A percentile compares a stretch with the other conserved stretches of the same genome.
These are phyloP conservation scores for Antennarius maculatus DNA, from an alignment of 2,797 vertebrate genomes.

Conservation along the genomic window DNA sequence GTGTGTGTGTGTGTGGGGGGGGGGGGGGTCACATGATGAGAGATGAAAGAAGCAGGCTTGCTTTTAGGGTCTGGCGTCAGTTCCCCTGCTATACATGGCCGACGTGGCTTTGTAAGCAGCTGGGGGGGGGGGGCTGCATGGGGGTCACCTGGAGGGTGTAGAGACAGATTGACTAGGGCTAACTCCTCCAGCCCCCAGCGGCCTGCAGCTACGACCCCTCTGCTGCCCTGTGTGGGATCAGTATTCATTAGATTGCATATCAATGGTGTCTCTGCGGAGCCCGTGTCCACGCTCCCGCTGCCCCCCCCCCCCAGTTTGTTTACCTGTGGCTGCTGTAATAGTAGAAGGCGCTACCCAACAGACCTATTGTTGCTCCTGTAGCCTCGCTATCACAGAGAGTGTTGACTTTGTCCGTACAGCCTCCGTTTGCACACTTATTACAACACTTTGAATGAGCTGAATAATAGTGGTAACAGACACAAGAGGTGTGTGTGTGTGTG, in stretches of 20 bases:
- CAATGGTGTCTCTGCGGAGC: slow-evolving; percentile 55
- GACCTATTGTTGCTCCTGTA: slow-evolving; percentile 62
- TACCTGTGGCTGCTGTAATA: slow-evolving; percentile 69
- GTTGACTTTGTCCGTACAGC: slow-evolving; percentile 66
- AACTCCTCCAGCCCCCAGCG: slow-evolving; percentile 17
- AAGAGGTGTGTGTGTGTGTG: slow-evolving; percentile 22
- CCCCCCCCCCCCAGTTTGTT: slow-evolving; percentile 63
- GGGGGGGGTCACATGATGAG: slow-evolving; percentile 61
- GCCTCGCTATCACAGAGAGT: slow-evolving; percentile 58
- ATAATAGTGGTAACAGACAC: slow-evolving; percentile 54
- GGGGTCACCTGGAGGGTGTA: slow-evolving; percentile 45
- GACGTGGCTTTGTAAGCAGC: slow-evolving; percentile 11
- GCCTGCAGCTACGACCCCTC: slow-evolving; percentile 50
- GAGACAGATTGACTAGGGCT: slow-evolving; percentile 43
- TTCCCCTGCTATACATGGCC: slow-evolving; percentile 19
- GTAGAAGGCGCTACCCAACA: slow-evolving; percentile 67
- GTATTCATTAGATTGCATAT: slow-evolving; percentile 69
- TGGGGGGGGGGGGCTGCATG: not conserved
- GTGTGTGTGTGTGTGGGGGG: too few relatives aligned
- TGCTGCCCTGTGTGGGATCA: slow-evolving; percentile 49
- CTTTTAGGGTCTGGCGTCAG: slow-evolving; percentile 48
- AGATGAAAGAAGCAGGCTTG: slow-evolving; percentile 39
- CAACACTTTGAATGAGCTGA: slow-evolving; percentile 50
- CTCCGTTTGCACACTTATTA: slow-evolving; percentile 67
- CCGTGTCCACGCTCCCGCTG: slow-evolving; percentile 59